These are phyloP conservation scores for Aptenodytes forsteri DNA, from an alignment of 2,113 vertebrate genomes.

Conservation along the genomic window DNA sequence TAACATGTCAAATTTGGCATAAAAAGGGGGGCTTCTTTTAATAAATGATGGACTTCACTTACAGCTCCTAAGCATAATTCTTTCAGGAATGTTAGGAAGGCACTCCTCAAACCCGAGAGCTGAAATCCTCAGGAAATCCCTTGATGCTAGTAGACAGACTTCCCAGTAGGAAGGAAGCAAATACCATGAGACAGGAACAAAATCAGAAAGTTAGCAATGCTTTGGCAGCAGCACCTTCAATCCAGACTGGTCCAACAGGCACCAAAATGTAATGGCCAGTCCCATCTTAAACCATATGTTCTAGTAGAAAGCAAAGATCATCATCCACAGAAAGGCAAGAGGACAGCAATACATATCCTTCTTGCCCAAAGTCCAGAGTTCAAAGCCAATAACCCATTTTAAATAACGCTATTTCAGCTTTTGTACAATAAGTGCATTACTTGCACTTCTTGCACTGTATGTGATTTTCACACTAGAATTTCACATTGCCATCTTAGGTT, in stretches of 20 bases:
- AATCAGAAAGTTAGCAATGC: neutral
- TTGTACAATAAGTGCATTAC: neutral
- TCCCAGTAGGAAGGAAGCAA: neutral
- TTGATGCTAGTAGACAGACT: neutral
- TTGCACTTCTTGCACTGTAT: neutral
- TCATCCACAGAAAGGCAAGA: neutral
- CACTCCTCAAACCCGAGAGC: neutral
- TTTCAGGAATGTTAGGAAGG: neutral
- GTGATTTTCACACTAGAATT: neutral
- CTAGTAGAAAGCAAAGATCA: neutral
- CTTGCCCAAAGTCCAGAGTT: neutral
- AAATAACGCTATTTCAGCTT: neutral
- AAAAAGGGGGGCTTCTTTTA: neutral
- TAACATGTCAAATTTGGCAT: conserved; percentile 9
- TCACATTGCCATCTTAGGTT: neutral
- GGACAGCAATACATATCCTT: neutral
- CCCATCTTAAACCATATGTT: neutral
- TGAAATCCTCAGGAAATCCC: neutral
- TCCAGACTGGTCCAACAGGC: neutral
- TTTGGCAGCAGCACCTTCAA: neutral
- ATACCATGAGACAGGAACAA: neutral
- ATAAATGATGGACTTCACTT: neutral
- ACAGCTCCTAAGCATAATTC: neutral
- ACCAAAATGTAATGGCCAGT: neutral
- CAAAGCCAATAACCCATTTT: neutral